Conservation (phyloP, 2,113 vertebrate genomes). For the Tonatia bakeri region DNA sequence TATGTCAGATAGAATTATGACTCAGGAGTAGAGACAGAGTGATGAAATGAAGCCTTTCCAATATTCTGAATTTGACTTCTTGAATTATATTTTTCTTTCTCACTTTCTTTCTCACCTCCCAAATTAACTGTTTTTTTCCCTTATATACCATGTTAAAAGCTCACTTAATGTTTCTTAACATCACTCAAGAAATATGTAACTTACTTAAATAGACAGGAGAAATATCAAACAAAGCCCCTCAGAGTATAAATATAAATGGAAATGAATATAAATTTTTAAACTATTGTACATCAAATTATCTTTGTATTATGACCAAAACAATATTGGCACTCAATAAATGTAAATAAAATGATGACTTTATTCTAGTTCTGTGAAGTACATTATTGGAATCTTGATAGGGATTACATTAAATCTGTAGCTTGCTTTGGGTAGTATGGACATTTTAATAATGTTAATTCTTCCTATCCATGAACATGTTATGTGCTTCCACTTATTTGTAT, state of each 20-base stretch:
- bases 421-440: no score
- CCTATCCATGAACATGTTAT: no score
- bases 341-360: background rate
- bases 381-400: no score
- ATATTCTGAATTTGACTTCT: slow-evolving; percentile 9
- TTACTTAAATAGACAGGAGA: background rate
- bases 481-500: no score
- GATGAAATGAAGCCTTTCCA: background rate
- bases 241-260: background rate
- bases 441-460: no score
- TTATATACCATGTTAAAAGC: background rate
- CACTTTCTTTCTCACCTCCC: background rate
- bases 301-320: slow-evolving; percentile 5
- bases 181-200: background rate
- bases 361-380: no score
- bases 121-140: background rate
- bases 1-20: background rate
- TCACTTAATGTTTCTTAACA: background rate
- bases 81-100: slow-evolving; percentile 14
- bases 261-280: background rate
- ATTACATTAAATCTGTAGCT: no score
- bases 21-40: background rate
- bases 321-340: background rate
- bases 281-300: background rate
- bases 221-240: background rate